Conservation (phyloP, 2,797 vertebrate species). For the Odontamblyopus rebecca region DNA sequence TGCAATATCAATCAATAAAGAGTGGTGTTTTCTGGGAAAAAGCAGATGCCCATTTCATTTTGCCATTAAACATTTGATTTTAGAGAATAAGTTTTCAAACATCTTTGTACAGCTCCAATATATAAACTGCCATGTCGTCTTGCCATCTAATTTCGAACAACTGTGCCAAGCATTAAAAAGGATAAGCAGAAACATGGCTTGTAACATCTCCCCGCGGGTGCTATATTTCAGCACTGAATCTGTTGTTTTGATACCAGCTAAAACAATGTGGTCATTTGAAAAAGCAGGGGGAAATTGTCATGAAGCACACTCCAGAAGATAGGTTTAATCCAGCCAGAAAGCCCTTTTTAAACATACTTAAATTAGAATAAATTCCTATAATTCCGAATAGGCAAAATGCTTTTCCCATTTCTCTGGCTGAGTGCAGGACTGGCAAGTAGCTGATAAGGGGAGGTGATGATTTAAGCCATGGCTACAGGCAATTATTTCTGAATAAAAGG, state of each 20-base stretch:
- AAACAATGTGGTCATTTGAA: slow-evolving; percentile 16
- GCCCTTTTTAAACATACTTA: slow-evolving; percentile 20
- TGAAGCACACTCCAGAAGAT: slow-evolving; percentile 21
- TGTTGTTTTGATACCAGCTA: slow-evolving; percentile 4
- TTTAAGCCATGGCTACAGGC: slow-evolving; percentile 51
- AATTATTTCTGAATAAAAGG: slow-evolving; percentile 55
- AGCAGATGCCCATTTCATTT: neutral
- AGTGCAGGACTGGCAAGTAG: slow-evolving; percentile 43
- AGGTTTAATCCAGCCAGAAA: slow-evolving; percentile 17
- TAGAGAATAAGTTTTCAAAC: neutral
- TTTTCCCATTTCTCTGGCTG: slow-evolving; percentile 5
- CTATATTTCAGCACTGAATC: slow-evolving; percentile 20
- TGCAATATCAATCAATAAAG: neutral
- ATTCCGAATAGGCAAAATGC: slow-evolving; percentile 20
- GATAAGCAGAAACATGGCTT: slow-evolving; percentile 7
- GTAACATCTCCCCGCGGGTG: slow-evolving; percentile 17
- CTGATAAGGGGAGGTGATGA: slow-evolving; percentile 59
- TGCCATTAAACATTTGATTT: neutral
- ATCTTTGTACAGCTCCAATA: neutral
- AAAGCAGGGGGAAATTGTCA: slow-evolving; percentile 1
- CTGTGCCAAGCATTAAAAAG: slow-evolving; percentile 10
- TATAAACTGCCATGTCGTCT: neutral
- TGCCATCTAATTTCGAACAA: neutral
- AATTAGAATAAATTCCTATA: slow-evolving; percentile 15
- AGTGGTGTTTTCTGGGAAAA: neutral